A percentile compares a stretch with the other conserved stretches of the same genome.
Evolutionary conservation across 1,140 invertebrate species (phyloP).

Genomic region (Acromyrmex echinatior): DNA sequence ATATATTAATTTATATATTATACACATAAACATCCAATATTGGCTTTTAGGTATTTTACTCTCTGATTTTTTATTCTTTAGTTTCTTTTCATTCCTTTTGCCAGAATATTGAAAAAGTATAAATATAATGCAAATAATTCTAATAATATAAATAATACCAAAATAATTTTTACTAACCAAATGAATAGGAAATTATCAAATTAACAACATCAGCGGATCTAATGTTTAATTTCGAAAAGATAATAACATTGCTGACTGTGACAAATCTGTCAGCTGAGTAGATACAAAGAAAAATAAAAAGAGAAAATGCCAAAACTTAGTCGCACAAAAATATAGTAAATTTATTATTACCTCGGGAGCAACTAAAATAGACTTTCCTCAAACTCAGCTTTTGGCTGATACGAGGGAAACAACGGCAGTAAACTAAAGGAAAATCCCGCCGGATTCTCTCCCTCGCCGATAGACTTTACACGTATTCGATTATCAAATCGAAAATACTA

Average conservation of each 20-base stretch:
- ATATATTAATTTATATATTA: too few species aligned
- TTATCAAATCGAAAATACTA: constrained; percentile 27
- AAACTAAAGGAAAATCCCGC: constrained; percentile 19
- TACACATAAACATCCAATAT: too few species aligned
- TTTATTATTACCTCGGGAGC: constrained; percentile 6
- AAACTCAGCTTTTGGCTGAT: constrained; percentile 16
- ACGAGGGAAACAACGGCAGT: constrained; percentile 6
- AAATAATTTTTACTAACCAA: too few species aligned
- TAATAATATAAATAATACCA: too few species aligned
- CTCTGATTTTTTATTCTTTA: too few species aligned
- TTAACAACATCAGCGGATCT: too few species aligned
- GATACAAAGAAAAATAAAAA: constrained; percentile 6
- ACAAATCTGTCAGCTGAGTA: neutral
- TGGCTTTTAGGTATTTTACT: too few species aligned
- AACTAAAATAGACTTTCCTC: constrained; percentile 29
- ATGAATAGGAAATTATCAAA: too few species aligned
- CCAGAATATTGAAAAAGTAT: too few species aligned
- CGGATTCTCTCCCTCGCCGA: constrained; percentile 1
- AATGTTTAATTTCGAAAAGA: too few species aligned
- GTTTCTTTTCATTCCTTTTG: too few species aligned
- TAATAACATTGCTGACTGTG: neutral
- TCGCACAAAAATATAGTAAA: constrained; percentile 17
- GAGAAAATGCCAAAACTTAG: constrained; percentile 12
- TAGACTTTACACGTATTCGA: constrained; percentile 41
- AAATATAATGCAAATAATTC: too few species aligned